A percentile compares a stretch with the other conserved stretches of the same genome.
Conservation (phyloP, 2,113 vertebrate species). For the Ancistrus triradiatus region DNA sequence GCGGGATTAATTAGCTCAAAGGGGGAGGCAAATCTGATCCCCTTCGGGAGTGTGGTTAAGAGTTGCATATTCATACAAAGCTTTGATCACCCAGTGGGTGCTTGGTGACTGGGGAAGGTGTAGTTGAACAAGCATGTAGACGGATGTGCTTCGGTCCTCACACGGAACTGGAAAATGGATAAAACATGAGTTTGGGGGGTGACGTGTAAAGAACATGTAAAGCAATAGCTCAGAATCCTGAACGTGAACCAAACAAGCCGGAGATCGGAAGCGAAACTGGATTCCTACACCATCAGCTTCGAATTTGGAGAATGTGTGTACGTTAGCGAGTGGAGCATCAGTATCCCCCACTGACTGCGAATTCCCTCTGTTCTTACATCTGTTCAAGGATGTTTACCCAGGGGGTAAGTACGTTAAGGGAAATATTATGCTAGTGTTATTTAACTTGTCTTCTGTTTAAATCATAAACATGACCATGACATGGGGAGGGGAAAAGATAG, state of each 20-base stretch:
- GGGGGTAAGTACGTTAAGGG: slow-evolving; percentile 64
- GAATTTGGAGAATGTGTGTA: slow-evolving; percentile 64
- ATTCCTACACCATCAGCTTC: slow-evolving; percentile 58
- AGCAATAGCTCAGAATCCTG: background rate
- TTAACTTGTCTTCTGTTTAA: slow-evolving; percentile 66
- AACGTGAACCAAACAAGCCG: background rate
- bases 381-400: slow-evolving; percentile 71
- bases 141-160: background rate
- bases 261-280: slow-evolving; percentile 1
- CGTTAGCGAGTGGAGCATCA: slow-evolving; percentile 29
- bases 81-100: slow-evolving; percentile 28
- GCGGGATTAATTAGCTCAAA: slow-evolving; percentile 36
- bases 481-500: slow-evolving; percentile 31
- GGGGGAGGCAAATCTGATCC: slow-evolving; percentile 27
- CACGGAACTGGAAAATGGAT: background rate
- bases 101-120: slow-evolving; percentile 16
- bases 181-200: background rate
- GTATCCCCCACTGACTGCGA: slow-evolving; percentile 52
- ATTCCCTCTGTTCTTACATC: slow-evolving; percentile 61
- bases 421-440: slow-evolving; percentile 73
- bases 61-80: slow-evolving; percentile 37
- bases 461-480: slow-evolving; percentile 59
- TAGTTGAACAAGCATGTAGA: slow-evolving; percentile 2
- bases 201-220: background rate
- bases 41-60: slow-evolving; percentile 10